Conservation (phyloP, 2,888 invertebrate genomes). For the Apamea sordens region DNA sequence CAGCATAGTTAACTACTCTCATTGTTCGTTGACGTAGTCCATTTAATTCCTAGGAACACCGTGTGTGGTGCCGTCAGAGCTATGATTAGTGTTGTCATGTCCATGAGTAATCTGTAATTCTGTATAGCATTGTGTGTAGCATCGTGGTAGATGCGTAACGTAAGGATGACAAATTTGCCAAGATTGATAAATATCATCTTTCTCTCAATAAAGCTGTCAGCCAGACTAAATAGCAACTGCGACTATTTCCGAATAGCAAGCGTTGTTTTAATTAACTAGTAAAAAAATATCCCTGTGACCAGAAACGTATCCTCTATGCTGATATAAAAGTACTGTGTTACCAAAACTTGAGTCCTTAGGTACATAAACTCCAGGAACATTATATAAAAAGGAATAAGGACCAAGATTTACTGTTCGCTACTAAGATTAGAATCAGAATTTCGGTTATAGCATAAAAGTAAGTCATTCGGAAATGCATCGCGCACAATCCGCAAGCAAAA, state of each 20-base stretch:
- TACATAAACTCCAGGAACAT: background rate
- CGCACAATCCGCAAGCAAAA: slow-evolving; percentile 5
- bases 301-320: background rate
- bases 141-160: background rate
- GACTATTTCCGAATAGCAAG: background rate
- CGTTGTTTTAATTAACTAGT: background rate
- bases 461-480: slow-evolving; percentile 30
- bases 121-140: slow-evolving; percentile 1
- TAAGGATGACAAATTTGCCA: background rate
- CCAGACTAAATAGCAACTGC: background rate
- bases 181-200: background rate
- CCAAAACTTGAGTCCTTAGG: background rate
- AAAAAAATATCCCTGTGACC: too few species aligned
- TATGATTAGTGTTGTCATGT: slow-evolving; percentile 39
- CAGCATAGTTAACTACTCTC: slow-evolving; percentile 11
- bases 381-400: background rate
- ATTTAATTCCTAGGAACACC: slow-evolving; percentile 33
- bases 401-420: background rate
- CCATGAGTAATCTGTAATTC: slow-evolving; percentile 35
- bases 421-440: slow-evolving; percentile 7
- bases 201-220: too few species aligned
- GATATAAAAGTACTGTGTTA: background rate
- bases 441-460: slow-evolving; percentile 9
- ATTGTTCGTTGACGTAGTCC: slow-evolving; percentile 30
- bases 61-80: slow-evolving; percentile 18